A percentile compares a stretch with the other conserved stretches of the same genome.
Evolutionary conservation across 2,888 invertebrate species (phyloP).

Genomic region (Lordiphosa fenestrarum): DNA sequence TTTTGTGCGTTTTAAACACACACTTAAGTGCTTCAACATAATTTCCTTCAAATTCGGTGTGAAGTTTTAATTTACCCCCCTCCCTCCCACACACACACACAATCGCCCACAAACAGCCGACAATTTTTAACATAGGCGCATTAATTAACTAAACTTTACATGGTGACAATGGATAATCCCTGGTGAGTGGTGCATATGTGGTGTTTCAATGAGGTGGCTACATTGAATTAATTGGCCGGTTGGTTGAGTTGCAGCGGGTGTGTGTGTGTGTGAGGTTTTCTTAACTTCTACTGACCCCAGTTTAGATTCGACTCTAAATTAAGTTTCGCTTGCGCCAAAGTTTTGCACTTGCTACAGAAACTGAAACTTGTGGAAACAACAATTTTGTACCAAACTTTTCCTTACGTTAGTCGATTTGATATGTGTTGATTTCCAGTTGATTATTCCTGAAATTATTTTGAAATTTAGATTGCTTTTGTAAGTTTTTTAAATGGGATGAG

Average conservation of each 20-base stretch:
- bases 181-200: conserved; percentile 29
- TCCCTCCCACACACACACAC: conserved; percentile 12
- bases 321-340: conserved; percentile 47
- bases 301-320: conserved; percentile 55
- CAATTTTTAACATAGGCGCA: conserved; percentile 31
- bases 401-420: conserved; percentile 16
- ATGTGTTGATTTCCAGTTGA: conserved; percentile 60
- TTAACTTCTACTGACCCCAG: conserved; percentile 19
- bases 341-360: conserved; percentile 36
- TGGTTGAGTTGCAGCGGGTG: conserved; percentile 12
- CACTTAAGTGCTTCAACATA: conserved; percentile 40
- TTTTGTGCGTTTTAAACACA: conserved; percentile 36
- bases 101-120: conserved; percentile 1
- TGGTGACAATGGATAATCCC: conserved; percentile 30
- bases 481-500: conserved; percentile 21
- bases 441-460: conserved; percentile 65
- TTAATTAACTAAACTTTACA: conserved; percentile 63
- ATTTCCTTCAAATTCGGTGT: conserved; percentile 35
- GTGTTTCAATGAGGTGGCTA: conserved; percentile 47
- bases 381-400: conserved; percentile 40
- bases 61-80: conserved; percentile 41
- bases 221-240: conserved; percentile 51
- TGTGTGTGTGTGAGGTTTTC: conserved; percentile 5
- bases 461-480: conserved; percentile 49
- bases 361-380: conserved; percentile 12